Base-by-base conservation (phyloP, 2,113 vertebrate species). In the Athene noctua region DNA sequence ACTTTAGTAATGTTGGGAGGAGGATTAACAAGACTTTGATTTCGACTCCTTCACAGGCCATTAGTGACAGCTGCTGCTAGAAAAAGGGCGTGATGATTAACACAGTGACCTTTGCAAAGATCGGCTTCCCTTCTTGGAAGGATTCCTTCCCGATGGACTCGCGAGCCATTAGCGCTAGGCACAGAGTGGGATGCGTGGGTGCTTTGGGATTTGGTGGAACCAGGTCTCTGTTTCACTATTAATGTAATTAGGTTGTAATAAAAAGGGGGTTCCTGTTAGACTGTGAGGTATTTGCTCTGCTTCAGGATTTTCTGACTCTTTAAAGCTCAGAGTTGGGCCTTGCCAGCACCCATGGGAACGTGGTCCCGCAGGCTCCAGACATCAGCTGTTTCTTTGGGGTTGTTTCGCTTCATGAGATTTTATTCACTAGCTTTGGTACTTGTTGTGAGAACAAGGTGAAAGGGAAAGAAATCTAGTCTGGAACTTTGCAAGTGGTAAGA, bases 91-190 rank as follows among this genome's bases (percentile, higher is more conserved):
- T 83, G 72, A 92, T 93, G 95, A 93, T 96, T 96, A 96, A 86
- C 95, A 82, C 32, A 21, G 80, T 93, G 90, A 97, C 93, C 96
- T 96, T 95, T 95, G 92, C 80, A 94, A 80, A 86, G 78, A 82
- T 67, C 59, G 10, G 70, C 86, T 92, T 95, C 75, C 71, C 68
- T 62, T 89, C 93, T 75, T 80, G 78, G 78, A 93, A 82, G n/a
- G 71, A n/a, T 87, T 95, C 73, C 81, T 93, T 63, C 79, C 8
- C 1, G 66, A 46, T 55, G 51, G 78, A 46, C 91, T 86, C n/a
- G 44, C 0, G 8, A 91, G 67, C 92, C 27, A 8, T 72, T 75
- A 88, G 74, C 34, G 4, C 34, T n/a, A 10, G 49, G 88, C 59
- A 61, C 40, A 6, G 71, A 46, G 66, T 2, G 6, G 80, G 72